phyloP scores from a whole-genome alignment of 2,113 vertebrate species.

The Rostratula benghalensis region DNA sequence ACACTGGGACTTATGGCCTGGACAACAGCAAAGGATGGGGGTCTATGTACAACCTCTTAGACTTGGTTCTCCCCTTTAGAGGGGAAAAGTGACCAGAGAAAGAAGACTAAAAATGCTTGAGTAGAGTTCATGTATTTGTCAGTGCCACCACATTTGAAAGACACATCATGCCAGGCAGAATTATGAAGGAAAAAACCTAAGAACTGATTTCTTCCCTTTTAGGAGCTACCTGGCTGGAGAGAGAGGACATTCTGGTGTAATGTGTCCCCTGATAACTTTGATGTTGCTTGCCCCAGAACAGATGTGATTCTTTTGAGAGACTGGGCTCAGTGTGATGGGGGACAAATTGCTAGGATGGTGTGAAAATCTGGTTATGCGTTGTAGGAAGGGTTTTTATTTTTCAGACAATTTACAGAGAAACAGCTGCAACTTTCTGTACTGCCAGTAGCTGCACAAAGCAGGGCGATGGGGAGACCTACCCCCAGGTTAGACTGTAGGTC shows the following conservation, averaged over 20 bases:
- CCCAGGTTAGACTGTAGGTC: background rate
- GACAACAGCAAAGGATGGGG: accelerated
- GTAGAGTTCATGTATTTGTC: background rate
- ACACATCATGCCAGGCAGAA: background rate
- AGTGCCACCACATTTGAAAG: background rate
- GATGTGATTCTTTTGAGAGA: background rate
- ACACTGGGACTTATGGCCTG: background rate
- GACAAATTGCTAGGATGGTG: background rate
- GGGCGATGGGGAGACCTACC: accelerated
- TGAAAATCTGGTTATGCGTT: background rate
- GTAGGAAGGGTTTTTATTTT: background rate
- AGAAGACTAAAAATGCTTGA: background rate
- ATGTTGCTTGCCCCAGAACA: background rate
- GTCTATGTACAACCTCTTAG: accelerated
- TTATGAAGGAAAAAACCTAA: background rate
- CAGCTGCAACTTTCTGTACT: background rate
- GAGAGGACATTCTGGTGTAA: background rate
- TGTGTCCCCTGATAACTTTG: background rate
- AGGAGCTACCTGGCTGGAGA: background rate
- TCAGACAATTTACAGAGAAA: background rate
- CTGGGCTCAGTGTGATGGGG: background rate
- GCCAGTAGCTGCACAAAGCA: background rate
- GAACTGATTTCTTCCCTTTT: background rate
- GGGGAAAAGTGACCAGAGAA: background rate
- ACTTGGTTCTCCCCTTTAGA: background rate